A percentile compares a stretch with the other conserved stretches of the same genome.
Evolutionary conservation across 2,797 vertebrate genomes (phyloP).

Genomic region (Rallus crepitans): DNA sequence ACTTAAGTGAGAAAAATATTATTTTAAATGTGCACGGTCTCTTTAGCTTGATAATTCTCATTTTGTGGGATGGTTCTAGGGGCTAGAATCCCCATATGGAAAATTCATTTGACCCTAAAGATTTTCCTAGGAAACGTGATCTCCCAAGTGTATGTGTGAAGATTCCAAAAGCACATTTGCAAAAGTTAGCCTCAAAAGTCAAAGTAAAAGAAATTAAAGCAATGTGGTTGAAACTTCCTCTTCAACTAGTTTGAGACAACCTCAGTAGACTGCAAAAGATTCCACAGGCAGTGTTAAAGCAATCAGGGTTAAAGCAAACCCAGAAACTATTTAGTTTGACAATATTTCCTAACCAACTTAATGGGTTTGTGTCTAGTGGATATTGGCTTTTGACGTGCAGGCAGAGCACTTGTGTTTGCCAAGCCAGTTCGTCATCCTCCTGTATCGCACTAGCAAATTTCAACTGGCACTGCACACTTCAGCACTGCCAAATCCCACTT

Average conservation of each 20-base stretch:
- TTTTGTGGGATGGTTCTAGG: not conserved
- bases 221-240: constrained; percentile 60
- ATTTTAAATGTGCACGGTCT: not conserved
- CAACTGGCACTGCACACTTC: not conserved
- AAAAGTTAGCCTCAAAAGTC: constrained; percentile 56
- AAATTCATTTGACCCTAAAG: constrained; percentile 65
- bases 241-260: constrained; percentile 34
- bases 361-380: constrained; percentile 6
- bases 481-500: not conserved
- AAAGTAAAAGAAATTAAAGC: constrained; percentile 51
- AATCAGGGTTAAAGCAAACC: constrained; percentile 57
- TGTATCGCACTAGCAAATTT: accelerated
- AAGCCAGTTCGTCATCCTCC: not conserved
- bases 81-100: constrained; percentile 46
- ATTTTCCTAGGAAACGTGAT: constrained; percentile 66
- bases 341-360: constrained; percentile 3
- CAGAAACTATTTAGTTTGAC: constrained; percentile 48
- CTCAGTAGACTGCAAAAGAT: constrained; percentile 48
- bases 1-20: not conserved
- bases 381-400: constrained; percentile 20
- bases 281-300: constrained; percentile 60
- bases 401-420: not conserved
- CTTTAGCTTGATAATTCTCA: not conserved
- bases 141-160: constrained; percentile 16
- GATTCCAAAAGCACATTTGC: constrained; percentile 66